A percentile compares a stretch with the other conserved stretches of the same genome.
These are phyloP conservation scores for Aspidiotus rigidus DNA, from an alignment of 2,888 invertebrate species.

Conservation along the genomic window DNA sequence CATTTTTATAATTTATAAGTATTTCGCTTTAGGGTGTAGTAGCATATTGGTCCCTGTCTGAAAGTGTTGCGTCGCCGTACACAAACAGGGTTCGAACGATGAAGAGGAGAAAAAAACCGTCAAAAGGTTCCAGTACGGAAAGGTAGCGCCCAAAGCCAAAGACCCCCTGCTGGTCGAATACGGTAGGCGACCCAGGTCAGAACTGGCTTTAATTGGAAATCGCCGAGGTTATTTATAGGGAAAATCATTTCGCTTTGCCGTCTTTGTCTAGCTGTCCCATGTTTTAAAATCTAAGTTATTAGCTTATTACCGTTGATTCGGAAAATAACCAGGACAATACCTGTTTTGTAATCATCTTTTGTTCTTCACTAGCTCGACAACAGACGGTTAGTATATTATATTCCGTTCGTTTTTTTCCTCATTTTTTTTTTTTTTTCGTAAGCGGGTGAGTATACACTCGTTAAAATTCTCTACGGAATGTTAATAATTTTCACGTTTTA, in stretches of 20 bases:
- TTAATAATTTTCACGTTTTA: not conserved
- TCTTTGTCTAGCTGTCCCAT: slow-evolving; percentile 2
- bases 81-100: not conserved
- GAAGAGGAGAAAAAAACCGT: slow-evolving; percentile 23
- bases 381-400: not conserved
- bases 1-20: slow-evolving; percentile 26
- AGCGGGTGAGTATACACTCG: not conserved
- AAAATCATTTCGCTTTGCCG: slow-evolving; percentile 27
- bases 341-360: slow-evolving; percentile 4
- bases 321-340: slow-evolving; percentile 4
- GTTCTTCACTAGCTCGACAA: not conserved
- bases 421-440: too few relatives aligned
- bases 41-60: slow-evolving; percentile 27
- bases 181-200: slow-evolving; percentile 33
- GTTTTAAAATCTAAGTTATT: not conserved
- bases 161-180: slow-evolving; percentile 31
- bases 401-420: not conserved
- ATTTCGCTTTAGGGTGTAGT: slow-evolving; percentile 33
- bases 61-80: not conserved
- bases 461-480: not conserved
- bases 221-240: slow-evolving; percentile 26
- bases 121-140: slow-evolving; percentile 23
- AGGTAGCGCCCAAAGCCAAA: slow-evolving; percentile 33
- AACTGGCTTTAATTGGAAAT: slow-evolving; percentile 31
- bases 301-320: slow-evolving; percentile 4